These are phyloP conservation scores for Drosophila rufa DNA, from an alignment of 1,140 invertebrate species.

Conservation along the genomic window DNA sequence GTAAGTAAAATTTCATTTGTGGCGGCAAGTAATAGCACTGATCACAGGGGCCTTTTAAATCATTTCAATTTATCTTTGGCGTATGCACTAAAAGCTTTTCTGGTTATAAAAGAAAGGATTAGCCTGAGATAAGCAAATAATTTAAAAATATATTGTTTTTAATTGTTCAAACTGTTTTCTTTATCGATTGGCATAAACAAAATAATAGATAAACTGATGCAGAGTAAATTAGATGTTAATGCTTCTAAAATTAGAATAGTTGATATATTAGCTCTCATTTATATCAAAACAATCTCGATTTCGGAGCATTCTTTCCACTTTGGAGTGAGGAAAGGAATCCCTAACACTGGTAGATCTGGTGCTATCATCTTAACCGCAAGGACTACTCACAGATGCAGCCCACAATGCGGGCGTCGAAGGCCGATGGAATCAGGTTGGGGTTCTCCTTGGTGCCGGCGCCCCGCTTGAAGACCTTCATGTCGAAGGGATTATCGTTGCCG, in stretches of 20 bases:
- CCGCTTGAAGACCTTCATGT: conserved; percentile 92
- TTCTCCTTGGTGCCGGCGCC: conserved; percentile 92
- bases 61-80: background rate
- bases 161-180: background rate
- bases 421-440: conserved; percentile 96
- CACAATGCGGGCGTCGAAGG: conserved; percentile 94
- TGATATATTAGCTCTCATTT: background rate
- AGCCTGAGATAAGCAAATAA: background rate
- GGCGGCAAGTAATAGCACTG: conserved; percentile 1
- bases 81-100: too few species aligned
- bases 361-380: background rate
- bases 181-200: background rate
- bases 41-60: too few species aligned
- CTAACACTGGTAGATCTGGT: background rate
- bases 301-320: background rate
- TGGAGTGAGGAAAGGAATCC: too few species aligned
- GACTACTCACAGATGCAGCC: conserved; percentile 95
- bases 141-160: background rate
- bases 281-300: background rate
- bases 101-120: too few species aligned
- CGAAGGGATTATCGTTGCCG: conserved; percentile 96
- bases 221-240: background rate
- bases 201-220: background rate
- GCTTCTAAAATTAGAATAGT: background rate
- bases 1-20: too few species aligned